phyloP scores from a whole-genome alignment of 2,113 vertebrate genomes.

The Andinoacara biseriatus region DNA sequence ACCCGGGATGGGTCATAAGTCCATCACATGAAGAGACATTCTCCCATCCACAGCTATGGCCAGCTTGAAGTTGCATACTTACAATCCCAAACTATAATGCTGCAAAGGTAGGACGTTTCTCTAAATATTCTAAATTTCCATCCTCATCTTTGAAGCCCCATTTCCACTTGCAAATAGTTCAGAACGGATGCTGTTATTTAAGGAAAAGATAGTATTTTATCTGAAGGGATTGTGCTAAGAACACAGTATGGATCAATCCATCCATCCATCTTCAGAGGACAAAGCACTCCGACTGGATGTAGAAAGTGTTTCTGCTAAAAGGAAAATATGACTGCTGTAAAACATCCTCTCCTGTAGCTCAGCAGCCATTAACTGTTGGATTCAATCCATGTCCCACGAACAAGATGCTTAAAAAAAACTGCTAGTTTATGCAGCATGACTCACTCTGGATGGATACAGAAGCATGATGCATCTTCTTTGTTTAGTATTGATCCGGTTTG shows the following conservation, averaged over 20 bases:
- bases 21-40: too few relatives aligned
- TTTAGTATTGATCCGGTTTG: conserved; percentile 36
- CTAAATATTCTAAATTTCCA: neutral
- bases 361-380: conserved; percentile 41
- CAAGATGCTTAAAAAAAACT: conserved; percentile 18
- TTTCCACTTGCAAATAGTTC: neutral
- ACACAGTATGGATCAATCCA: neutral
- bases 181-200: neutral
- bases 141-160: neutral
- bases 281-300: neutral
- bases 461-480: conserved; percentile 9
- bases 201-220: neutral
- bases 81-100: neutral
- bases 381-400: conserved; percentile 32
- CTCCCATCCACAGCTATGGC: neutral
- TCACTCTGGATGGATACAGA: conserved; percentile 13
- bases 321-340: conserved; percentile 44
- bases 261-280: conserved; percentile 5
- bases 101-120: neutral
- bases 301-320: conserved; percentile 28
- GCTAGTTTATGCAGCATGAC: conserved; percentile 23
- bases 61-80: neutral
- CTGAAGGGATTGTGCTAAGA: neutral
- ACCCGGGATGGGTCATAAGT: too few relatives aligned
- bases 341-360: conserved; percentile 15